These are phyloP conservation scores for Ctenopoma kingsleyae DNA, from an alignment of 2,797 vertebrate species.

Conservation along the genomic window DNA sequence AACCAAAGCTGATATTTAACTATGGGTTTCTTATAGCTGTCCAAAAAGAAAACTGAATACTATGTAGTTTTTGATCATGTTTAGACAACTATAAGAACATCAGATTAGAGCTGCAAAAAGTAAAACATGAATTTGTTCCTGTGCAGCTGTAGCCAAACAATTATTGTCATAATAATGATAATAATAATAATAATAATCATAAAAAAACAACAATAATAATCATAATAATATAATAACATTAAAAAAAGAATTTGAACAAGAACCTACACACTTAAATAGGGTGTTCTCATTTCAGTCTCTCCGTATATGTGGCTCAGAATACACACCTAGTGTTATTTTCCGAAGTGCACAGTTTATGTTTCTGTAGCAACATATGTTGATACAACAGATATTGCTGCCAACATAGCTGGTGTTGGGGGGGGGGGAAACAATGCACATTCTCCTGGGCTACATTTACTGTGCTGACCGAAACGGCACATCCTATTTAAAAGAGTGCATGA, in stretches of 20 bases:
- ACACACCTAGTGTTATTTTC: constrained; percentile 48
- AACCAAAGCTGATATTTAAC: constrained; percentile 52
- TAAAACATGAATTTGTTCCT: constrained; percentile 52
- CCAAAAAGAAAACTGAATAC: constrained; percentile 23
- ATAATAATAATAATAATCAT: constrained; percentile 66
- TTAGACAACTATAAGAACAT: constrained; percentile 39
- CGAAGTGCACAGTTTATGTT: constrained; percentile 41
- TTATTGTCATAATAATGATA: constrained; percentile 70
- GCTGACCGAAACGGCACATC: constrained; percentile 40
- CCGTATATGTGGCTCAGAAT: constrained; percentile 29
- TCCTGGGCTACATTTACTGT: constrained; percentile 35
- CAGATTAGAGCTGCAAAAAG: constrained; percentile 52
- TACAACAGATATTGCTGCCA: constrained; percentile 66
- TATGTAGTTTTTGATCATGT: background rate
- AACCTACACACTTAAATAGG: constrained; percentile 81
- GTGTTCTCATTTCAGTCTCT: constrained; percentile 55
- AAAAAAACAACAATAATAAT: constrained; percentile 72
- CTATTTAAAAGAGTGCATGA: constrained; percentile 63
- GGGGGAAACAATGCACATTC: constrained; percentile 42
- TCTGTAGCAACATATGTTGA: constrained; percentile 61
- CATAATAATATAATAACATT: constrained; percentile 79
- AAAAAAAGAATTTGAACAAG: constrained; percentile 91
- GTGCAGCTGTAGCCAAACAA: constrained; percentile 75
- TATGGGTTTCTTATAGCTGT: constrained; percentile 37
- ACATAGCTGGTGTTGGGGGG: constrained; percentile 34